phyloP scores from a whole-genome alignment of 64 coral and sea anemone genomes.

The Dendronephthya gigantea region DNA sequence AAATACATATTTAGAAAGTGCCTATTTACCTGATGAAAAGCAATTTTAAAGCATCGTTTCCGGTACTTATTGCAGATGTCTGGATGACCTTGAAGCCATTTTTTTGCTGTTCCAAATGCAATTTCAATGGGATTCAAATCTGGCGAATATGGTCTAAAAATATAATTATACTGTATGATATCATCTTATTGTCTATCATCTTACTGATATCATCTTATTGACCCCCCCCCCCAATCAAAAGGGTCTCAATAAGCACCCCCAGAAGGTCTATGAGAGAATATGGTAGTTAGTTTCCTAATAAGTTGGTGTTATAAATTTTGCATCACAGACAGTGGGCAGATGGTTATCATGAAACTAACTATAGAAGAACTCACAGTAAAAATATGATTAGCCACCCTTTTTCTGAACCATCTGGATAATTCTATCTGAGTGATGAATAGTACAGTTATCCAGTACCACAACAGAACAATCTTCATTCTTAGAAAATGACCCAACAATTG shows the following conservation, averaged over 20 bases:
- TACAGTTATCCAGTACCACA: conserved; percentile 41
- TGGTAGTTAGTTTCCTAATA: no score
- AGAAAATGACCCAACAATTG: conserved; percentile 10
- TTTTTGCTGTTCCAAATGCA: background rate
- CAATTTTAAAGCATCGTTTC: conserved; percentile 28
- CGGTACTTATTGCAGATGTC: background rate
- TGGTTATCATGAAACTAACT: background rate
- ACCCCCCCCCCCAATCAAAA: no score
- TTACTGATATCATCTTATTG: no score
- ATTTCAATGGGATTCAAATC: conserved; percentile 23
- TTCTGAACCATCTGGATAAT: conserved; percentile 10
- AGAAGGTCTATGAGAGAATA: no score
- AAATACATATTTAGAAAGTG: background rate
- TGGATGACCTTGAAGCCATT: background rate
- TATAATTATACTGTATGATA: background rate
- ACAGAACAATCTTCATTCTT: conserved; percentile 36
- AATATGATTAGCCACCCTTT: conserved; percentile 41
- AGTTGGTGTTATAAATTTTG: no score
- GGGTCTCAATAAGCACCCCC: no score
- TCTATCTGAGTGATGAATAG: conserved; percentile 25
- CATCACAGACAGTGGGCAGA: background rate
- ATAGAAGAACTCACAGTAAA: conserved; percentile 31
- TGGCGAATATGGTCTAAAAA: conserved; percentile 6
- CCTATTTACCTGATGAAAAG: background rate
- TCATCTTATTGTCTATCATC: no score